Conservation (phyloP, 2,797 vertebrate genomes). For the Acomys russatus region DNA sequence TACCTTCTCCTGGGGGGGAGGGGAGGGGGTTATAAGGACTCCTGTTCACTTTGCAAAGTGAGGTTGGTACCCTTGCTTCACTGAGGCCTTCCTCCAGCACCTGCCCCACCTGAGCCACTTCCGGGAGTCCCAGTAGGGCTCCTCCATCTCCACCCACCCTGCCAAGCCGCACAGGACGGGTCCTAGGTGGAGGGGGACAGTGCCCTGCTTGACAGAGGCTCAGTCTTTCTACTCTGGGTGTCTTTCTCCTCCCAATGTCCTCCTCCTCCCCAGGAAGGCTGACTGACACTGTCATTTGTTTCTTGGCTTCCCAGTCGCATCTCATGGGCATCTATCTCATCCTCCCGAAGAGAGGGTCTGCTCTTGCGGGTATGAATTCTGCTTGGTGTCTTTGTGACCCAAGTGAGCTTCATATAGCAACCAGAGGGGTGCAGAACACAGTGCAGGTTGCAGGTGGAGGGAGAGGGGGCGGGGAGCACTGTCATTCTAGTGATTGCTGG, state of each 20-base stretch:
- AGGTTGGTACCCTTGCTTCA: not conserved
- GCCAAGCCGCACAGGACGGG: not conserved
- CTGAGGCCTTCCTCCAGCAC: not conserved
- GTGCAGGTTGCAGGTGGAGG: too few species aligned
- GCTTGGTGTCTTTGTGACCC: not conserved
- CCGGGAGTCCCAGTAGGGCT: not conserved
- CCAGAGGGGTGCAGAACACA: not conserved
- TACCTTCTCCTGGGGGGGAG: not conserved
- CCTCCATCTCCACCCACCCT: not conserved
- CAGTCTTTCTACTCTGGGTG: not conserved
- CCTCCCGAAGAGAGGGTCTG: not conserved
- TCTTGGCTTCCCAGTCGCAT: not conserved
- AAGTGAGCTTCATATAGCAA: not conserved
- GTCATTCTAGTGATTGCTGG: not conserved
- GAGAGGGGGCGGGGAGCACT: not conserved
- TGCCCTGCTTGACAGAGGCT: not conserved
- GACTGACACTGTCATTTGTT: not conserved
- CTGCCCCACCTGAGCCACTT: not conserved
- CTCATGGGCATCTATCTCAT: not conserved
- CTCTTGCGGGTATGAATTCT: not conserved
- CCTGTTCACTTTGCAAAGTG: not conserved
- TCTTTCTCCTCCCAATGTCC: not conserved
- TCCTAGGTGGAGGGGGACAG: not conserved
- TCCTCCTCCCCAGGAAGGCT: not conserved
- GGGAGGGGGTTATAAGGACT: not conserved